Percentiles rank a stretch among this genome's conserved stretches.
phyloP scores from a whole-genome alignment of 2,888 invertebrate genomes.

The Alviniconcha strummeri region DNA sequence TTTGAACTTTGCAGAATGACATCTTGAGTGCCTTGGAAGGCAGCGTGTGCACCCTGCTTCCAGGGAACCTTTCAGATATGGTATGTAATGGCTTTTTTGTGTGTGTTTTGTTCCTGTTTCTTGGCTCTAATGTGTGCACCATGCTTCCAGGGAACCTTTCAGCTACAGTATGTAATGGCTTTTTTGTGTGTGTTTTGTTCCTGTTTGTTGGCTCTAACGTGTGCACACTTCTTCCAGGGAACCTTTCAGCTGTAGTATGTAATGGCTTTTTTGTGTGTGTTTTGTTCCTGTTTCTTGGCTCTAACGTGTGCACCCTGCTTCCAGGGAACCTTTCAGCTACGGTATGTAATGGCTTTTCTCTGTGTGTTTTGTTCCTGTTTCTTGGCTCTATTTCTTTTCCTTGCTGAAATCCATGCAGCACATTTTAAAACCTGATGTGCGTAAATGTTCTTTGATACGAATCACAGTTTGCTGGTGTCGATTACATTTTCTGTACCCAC shows the following conservation, averaged over 20 bases:
- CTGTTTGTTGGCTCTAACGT: not conserved
- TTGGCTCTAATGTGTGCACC: not conserved
- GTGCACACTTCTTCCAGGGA: slow-evolving; percentile 12
- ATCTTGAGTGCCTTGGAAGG: not conserved
- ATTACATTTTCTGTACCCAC: too few species aligned
- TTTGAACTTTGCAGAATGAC: not conserved
- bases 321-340: too few species aligned
- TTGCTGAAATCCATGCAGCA: not conserved
- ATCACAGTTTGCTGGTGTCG: too few species aligned
- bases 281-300: not conserved
- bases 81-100: not conserved
- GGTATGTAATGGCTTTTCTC: not conserved
- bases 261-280: not conserved
- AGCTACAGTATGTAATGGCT: too few species aligned
- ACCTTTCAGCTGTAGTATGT: not conserved
- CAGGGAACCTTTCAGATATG: not conserved
- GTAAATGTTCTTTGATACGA: not conserved
- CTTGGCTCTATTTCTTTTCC: not conserved
- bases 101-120: not conserved
- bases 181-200: not conserved
- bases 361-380: not conserved
- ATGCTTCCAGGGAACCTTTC: too few species aligned
- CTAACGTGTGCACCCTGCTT: too few species aligned
- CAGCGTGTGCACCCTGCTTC: slow-evolving; percentile 1
- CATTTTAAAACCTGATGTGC: not conserved